Evolutionary conservation across 2,888 invertebrate species (phyloP).

Genomic region (Drosophila tanythrix): DNA sequence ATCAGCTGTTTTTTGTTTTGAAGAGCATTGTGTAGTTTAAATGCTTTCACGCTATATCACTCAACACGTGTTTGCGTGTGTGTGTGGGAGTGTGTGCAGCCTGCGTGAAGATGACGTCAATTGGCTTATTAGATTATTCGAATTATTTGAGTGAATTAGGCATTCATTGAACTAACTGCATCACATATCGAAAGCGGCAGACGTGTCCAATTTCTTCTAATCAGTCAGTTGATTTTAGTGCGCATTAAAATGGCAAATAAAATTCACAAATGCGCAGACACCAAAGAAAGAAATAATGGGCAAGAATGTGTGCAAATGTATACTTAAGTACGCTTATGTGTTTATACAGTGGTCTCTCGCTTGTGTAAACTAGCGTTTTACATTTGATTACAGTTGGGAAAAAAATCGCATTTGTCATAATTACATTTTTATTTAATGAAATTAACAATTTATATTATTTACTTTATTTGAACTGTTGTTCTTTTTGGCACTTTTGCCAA

Average conservation of each 20-base stretch:
- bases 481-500: no score
- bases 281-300: constrained; percentile 50
- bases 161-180: constrained; percentile 28
- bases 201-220: constrained; percentile 57
- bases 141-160: constrained; percentile 14
- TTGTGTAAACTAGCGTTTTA: neutral
- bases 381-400: neutral
- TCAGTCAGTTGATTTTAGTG: constrained; percentile 29
- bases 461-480: no score
- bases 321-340: constrained; percentile 18
- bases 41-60: constrained; percentile 15
- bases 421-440: neutral
- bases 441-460: neutral
- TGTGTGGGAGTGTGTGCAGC: neutral
- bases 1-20: constrained; percentile 79
- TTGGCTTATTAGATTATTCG: constrained; percentile 16
- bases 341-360: neutral
- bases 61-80: constrained; percentile 9
- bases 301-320: constrained; percentile 42
- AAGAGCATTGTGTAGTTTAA: constrained; percentile 55
- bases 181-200: constrained; percentile 37
- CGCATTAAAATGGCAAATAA: constrained; percentile 54
- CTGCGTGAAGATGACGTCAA: constrained; percentile 52
- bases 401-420: neutral
- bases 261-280: constrained; percentile 52